phyloP scores from a whole-genome alignment of 2,113 vertebrate genomes.

The Microtus oregoni region DNA sequence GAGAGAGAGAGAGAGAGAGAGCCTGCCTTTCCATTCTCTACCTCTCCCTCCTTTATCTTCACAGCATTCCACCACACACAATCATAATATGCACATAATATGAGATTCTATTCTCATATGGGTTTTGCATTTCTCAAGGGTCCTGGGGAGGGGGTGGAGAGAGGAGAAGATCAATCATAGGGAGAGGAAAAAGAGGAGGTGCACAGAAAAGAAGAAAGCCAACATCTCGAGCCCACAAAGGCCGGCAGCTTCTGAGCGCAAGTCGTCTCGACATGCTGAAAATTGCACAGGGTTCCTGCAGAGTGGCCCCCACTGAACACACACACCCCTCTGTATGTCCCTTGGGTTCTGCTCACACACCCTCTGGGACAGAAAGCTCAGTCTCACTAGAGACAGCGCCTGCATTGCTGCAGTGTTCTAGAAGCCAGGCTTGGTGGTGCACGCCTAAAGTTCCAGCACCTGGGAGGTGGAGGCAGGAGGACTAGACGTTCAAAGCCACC shows the following conservation, averaged over 20 bases:
- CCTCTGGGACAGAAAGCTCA: background rate
- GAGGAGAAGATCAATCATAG: background rate
- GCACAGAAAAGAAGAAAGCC: background rate
- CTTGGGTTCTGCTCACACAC: background rate
- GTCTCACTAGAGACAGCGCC: background rate
- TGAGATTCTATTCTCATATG: constrained; percentile 23
- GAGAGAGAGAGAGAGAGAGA: too few species aligned
- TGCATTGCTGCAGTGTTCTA: background rate
- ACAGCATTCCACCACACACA: constrained; percentile 20
- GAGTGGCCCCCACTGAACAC: background rate
- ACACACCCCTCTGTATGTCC: background rate
- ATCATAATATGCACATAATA: background rate
- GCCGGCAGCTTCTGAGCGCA: background rate
- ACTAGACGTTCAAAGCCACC: background rate
- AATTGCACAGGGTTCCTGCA: background rate
- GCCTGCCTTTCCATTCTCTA: background rate
- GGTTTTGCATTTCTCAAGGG: constrained; percentile 55
- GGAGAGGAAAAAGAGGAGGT: background rate
- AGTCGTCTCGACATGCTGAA: background rate
- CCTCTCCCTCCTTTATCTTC: constrained; percentile 23
- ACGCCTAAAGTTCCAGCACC: background rate
- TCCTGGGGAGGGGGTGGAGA: background rate
- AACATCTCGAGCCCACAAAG: background rate
- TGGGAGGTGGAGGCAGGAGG: background rate
- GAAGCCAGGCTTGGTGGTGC: background rate